Conservation (phyloP, 1,140 invertebrate species). For the Pomacea maculata region DNA sequence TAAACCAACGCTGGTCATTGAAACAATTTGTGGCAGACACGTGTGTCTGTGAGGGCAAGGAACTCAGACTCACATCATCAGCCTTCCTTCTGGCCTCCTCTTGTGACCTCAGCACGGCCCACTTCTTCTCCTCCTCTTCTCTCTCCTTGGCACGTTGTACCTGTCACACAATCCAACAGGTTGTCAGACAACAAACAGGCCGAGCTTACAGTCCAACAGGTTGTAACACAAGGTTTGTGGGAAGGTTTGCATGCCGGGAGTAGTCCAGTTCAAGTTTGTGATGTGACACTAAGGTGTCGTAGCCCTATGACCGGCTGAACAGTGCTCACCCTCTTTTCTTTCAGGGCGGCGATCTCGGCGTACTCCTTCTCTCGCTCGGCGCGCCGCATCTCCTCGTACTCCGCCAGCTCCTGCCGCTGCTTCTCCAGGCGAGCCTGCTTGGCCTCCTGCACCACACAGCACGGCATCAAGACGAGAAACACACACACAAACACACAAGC, state of each 20-base stretch:
- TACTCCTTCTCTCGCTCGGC: constrained; percentile 48
- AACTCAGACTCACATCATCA: constrained; percentile 42
- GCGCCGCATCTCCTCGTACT: constrained; percentile 48
- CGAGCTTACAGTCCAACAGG: background rate
- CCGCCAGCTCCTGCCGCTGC: constrained; percentile 45
- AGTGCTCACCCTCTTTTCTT: constrained; percentile 42
- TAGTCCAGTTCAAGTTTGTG: too few species aligned
- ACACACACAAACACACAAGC: too few species aligned
- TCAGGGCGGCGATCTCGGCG: constrained; percentile 40
- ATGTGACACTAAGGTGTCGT: too few species aligned
- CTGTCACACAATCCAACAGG: constrained; percentile 28
- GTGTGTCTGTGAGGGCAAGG: background rate
- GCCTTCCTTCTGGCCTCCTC: constrained; percentile 49
- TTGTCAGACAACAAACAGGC: background rate
- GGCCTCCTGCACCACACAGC: constrained; percentile 36
- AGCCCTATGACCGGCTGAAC: too few species aligned
- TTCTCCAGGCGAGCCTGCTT: constrained; percentile 41
- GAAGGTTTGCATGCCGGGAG: too few species aligned
- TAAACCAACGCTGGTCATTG: too few species aligned
- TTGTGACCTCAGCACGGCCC: constrained; percentile 38
- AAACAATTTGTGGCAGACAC: background rate
- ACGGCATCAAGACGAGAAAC: background rate
- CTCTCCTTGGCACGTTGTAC: constrained; percentile 47
- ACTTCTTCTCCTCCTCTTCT: constrained; percentile 47
- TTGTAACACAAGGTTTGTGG: too few species aligned